These are phyloP conservation scores for Cantharis nigra DNA, from an alignment of 2,888 invertebrate species.

Conservation along the genomic window DNA sequence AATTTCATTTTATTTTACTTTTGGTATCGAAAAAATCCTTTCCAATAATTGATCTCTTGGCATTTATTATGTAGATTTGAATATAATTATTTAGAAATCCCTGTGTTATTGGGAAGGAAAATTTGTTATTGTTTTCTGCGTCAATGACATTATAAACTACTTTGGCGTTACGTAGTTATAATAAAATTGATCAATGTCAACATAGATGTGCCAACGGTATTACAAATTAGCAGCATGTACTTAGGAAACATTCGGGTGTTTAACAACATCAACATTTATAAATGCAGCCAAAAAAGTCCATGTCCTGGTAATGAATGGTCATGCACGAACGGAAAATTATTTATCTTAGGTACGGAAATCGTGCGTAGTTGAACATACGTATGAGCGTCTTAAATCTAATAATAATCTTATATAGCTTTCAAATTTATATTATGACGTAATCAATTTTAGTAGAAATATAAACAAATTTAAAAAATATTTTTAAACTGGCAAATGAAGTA, in stretches of 20 bases:
- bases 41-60: no score
- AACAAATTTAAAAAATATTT: neutral
- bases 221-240: neutral
- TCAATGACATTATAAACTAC: neutral
- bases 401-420: neutral
- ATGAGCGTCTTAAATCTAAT: neutral
- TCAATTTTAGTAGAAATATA: neutral
- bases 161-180: neutral
- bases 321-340: neutral
- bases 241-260: neutral
- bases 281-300: neutral
- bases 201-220: neutral
- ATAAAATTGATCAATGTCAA: neutral
- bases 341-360: neutral
- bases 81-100: neutral
- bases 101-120: neutral
- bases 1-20: neutral
- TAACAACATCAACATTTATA: neutral
- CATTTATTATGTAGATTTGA: no score
- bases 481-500: neutral
- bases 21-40: neutral
- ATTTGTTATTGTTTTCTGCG: neutral
- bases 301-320: neutral
- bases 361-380: neutral
- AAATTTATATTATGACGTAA: neutral